These are phyloP conservation scores for Scaptomyza parva DNA, from an alignment of 2,888 invertebrate species.

Conservation along the genomic window DNA sequence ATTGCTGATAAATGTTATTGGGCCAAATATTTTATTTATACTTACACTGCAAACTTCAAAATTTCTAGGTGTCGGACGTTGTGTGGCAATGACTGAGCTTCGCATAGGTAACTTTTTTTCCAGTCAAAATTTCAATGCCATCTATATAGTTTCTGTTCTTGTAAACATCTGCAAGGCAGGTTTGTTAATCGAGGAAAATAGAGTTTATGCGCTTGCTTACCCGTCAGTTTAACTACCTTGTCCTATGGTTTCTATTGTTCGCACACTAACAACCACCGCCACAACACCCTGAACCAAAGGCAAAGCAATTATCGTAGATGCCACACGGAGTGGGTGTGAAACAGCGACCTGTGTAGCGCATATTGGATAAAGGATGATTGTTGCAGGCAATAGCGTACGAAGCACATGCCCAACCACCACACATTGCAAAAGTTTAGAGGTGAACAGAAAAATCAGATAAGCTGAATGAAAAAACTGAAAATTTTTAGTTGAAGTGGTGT, in stretches of 20 bases:
- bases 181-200: too few species aligned
- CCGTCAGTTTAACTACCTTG: neutral
- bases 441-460: neutral
- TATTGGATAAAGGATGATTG: constrained; percentile 57
- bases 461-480: constrained; percentile 4
- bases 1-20: neutral
- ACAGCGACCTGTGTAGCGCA: constrained; percentile 67
- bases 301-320: constrained; percentile 44
- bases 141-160: neutral
- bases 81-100: constrained; percentile 14
- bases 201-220: neutral
- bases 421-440: constrained; percentile 39
- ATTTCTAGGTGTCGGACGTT: constrained; percentile 9
- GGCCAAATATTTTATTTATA: neutral
- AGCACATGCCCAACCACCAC: constrained; percentile 71
- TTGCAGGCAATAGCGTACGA: constrained; percentile 62
- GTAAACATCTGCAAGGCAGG: neutral
- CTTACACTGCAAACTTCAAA: constrained; percentile 16
- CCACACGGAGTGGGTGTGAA: constrained; percentile 67
- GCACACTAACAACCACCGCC: constrained; percentile 32
- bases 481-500: constrained; percentile 9
- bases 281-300: constrained; percentile 35
- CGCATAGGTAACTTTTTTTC: neutral
- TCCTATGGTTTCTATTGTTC: constrained; percentile 5
- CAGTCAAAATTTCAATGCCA: constrained; percentile 15